Percentiles rank a stretch among this genome's conserved stretches.
Conservation (phyloP, 2,113 vertebrate genomes). For the Eptatretus burgeri region DNA sequence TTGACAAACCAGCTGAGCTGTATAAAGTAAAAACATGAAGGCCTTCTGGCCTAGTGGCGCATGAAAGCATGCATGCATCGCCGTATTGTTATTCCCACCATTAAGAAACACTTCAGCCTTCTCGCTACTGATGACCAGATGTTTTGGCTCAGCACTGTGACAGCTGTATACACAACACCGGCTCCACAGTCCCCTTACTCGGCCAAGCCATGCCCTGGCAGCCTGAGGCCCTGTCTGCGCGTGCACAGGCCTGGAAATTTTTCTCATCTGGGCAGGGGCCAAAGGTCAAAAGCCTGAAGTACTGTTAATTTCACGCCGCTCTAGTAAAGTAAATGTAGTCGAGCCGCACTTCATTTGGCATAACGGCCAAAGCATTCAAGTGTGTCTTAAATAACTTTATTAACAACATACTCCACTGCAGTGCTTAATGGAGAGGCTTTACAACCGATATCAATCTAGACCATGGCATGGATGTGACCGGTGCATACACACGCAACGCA, state of each 20-base stretch:
- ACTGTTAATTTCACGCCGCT: conserved; percentile 6
- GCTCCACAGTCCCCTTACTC: too few relatives aligned
- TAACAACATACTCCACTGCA: conserved; percentile 4
- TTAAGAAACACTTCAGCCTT: too few relatives aligned
- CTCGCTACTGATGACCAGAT: too few relatives aligned
- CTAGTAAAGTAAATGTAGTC: conserved; percentile 6
- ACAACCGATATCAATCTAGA: conserved; percentile 5
- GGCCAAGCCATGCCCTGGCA: too few relatives aligned
- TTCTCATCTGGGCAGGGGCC: conserved; percentile 6
- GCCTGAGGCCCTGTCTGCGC: neutral
- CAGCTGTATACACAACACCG: too few relatives aligned
- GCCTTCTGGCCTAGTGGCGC: too few relatives aligned
- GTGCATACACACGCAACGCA: too few relatives aligned
- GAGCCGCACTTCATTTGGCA: conserved; percentile 7
- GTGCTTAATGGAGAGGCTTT: conserved; percentile 4
- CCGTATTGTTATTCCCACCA: too few relatives aligned
- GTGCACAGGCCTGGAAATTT: conserved; percentile 5
- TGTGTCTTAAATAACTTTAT: conserved; percentile 7
- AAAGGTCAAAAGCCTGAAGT: conserved; percentile 6
- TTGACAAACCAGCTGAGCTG: too few relatives aligned
- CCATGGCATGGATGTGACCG: neutral
- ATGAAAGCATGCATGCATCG: too few relatives aligned
- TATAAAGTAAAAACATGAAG: too few relatives aligned
- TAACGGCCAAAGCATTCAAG: conserved; percentile 6
- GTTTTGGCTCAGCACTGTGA: too few relatives aligned